These are phyloP conservation scores for Tenebrosternarchus preto DNA, from an alignment of 2,113 vertebrate genomes.

Conservation along the genomic window DNA sequence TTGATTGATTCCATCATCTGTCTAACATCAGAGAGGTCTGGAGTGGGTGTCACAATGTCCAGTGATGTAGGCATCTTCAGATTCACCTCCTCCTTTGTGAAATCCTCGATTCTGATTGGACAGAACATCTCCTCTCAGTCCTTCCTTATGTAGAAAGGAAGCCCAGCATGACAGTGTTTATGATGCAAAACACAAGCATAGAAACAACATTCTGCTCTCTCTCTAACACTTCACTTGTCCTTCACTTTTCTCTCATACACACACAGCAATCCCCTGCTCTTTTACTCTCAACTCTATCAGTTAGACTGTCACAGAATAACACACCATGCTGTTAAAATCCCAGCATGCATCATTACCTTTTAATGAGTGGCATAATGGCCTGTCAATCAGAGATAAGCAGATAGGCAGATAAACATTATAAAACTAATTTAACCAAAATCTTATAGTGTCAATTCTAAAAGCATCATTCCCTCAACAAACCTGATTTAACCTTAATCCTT, in stretches of 20 bases:
- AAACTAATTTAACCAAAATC: no score
- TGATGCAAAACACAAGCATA: no score
- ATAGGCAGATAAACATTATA: background rate
- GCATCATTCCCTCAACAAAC: no score
- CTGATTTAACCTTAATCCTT: no score
- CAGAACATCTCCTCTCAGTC: background rate
- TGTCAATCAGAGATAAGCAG: constrained; percentile 64
- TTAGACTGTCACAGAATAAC: background rate
- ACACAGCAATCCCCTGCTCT: constrained; percentile 21
- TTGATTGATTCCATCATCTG: constrained; percentile 90
- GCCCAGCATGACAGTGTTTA: no score
- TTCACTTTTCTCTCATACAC: no score
- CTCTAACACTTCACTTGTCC: no score
- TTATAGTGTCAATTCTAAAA: no score
- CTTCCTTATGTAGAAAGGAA: no score
- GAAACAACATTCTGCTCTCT: no score
- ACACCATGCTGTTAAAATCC: background rate
- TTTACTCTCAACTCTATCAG: background rate
- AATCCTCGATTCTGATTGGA: constrained; percentile 78
- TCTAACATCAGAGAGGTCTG: constrained; percentile 86
- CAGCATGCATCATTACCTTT: constrained; percentile 75
- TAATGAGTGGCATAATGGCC: constrained; percentile 81
- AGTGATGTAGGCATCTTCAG: constrained; percentile 75
- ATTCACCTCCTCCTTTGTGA: constrained; percentile 78
- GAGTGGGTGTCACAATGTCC: constrained; percentile 77